Evolutionary conservation across 2,113 vertebrate genomes (phyloP).

Genomic region (Macquaria australasica): DNA sequence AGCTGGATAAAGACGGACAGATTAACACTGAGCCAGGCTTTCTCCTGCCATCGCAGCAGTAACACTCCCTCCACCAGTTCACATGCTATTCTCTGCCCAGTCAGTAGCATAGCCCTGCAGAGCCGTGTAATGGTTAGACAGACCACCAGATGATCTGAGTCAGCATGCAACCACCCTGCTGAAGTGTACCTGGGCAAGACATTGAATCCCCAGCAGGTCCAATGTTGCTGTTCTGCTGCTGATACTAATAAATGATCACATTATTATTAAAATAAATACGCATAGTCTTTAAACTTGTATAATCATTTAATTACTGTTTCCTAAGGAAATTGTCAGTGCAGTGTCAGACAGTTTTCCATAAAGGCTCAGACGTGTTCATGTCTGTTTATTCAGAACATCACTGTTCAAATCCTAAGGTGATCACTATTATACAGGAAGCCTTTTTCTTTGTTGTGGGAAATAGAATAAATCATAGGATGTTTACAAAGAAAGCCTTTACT

Average conservation of each 20-base stretch:
- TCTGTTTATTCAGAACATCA: background rate
- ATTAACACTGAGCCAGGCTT: conserved; percentile 70
- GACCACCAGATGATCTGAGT: conserved; percentile 68
- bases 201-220: conserved; percentile 25
- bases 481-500: conserved; percentile 9
- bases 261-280: background rate
- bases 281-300: background rate
- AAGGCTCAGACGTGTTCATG: background rate
- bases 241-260: background rate
- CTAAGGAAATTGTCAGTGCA: background rate
- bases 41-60: conserved; percentile 58
- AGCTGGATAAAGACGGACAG: conserved; percentile 73
- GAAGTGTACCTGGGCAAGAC: conserved; percentile 26
- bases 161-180: conserved; percentile 41
- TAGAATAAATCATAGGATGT: background rate
- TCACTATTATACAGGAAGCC: background rate
- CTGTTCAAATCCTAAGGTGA: background rate
- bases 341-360: background rate
- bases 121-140: conserved; percentile 68
- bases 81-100: conserved; percentile 53
- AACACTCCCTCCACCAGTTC: conserved; percentile 50
- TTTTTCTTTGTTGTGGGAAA: background rate
- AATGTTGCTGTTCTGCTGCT: conserved; percentile 22
- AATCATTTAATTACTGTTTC: background rate
- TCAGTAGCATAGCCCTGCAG: conserved; percentile 67